Evolutionary conservation across 2,797 vertebrate genomes (phyloP).

Genomic region (Channallabes apus): DNA sequence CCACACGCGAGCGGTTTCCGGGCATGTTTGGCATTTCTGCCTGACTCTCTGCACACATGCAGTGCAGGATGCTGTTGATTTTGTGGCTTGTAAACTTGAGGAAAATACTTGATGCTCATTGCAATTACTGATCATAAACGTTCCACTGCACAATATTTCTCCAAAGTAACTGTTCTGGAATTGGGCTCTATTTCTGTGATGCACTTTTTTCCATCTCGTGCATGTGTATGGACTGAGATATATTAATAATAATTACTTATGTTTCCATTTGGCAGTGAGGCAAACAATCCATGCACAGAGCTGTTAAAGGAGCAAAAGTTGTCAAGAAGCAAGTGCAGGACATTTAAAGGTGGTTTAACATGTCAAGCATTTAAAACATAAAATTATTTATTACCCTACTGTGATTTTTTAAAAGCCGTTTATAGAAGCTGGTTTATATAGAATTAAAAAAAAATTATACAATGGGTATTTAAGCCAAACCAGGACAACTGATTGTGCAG

Average conservation of each 20-base stretch:
- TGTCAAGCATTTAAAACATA: background rate
- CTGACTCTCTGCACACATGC: constrained; percentile 33
- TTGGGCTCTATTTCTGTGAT: background rate
- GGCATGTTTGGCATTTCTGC: constrained; percentile 41
- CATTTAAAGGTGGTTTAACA: background rate
- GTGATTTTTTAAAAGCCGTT: background rate
- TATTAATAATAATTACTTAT: background rate
- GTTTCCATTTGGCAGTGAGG: background rate
- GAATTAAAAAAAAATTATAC: background rate
- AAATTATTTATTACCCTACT: background rate
- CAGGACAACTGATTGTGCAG: no score
- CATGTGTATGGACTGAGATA: background rate
- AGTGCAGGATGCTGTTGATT: constrained; percentile 40
- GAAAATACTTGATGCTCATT: constrained; percentile 36
- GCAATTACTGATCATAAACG: constrained; percentile 37
- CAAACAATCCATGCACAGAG: background rate
- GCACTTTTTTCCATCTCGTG: constrained; percentile 17
- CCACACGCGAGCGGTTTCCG: constrained; percentile 46
- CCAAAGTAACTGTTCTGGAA: constrained; percentile 1
- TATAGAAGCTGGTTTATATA: background rate
- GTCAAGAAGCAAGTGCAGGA: background rate
- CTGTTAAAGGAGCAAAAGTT: background rate
- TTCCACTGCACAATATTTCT: constrained; percentile 28
- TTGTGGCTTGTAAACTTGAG: constrained; percentile 44
- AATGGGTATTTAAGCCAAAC: no score